phyloP scores from a whole-genome alignment of 2,888 invertebrate genomes.

The Acrobasis suavella region DNA sequence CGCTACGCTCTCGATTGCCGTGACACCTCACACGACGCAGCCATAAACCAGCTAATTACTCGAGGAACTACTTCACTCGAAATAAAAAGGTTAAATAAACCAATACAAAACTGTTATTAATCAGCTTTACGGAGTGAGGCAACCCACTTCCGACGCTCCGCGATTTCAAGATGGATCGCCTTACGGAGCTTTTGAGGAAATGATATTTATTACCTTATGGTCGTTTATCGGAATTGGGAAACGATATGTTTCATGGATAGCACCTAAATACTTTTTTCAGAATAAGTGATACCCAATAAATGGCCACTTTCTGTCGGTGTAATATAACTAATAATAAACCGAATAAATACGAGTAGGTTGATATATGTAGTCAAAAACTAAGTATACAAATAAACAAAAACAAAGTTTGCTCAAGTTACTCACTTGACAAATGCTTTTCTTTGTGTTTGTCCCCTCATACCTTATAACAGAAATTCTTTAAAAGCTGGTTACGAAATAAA shows the following conservation, averaged over 20 bases:
- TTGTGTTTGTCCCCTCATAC: no score
- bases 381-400: no score
- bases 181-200: constrained; percentile 1
- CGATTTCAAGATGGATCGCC: neutral
- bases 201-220: neutral
- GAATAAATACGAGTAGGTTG: no score
- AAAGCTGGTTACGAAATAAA: no score
- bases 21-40: neutral
- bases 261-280: no score
- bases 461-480: no score
- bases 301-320: no score
- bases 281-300: no score
- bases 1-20: neutral
- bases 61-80: neutral
- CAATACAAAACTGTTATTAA: neutral
- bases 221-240: neutral
- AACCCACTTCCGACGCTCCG: constrained; percentile 1
- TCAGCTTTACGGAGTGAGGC: neutral
- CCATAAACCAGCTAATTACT: neutral
- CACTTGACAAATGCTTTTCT: no score
- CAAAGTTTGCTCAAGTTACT: no score
- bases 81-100: neutral
- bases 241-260: neutral
- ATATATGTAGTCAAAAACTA: no score
- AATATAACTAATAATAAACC: no score